Evolutionary conservation across 2,113 vertebrate species (phyloP).

Genomic region (Austrofundulus limnaeus): DNA sequence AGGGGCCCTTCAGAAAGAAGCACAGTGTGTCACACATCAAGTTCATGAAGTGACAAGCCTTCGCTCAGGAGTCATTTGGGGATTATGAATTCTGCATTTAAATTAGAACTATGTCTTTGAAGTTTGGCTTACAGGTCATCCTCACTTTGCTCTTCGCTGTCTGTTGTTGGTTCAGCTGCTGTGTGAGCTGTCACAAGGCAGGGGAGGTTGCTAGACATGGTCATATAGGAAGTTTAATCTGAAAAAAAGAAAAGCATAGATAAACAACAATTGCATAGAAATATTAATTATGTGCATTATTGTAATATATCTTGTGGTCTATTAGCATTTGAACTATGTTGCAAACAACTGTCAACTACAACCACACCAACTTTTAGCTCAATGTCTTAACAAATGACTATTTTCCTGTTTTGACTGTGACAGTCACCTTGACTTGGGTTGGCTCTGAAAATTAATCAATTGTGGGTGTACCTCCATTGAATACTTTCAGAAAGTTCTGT

Average conservation of each 20-base stretch:
- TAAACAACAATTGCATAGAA: no score
- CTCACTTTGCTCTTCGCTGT: conserved; percentile 42
- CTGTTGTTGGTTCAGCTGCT: conserved; percentile 17
- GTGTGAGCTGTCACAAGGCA: conserved; percentile 19
- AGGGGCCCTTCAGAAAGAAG: conserved; percentile 72
- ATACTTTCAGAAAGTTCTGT: no score
- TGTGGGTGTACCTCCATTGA: no score
- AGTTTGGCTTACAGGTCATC: conserved; percentile 46
- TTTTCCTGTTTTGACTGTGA: no score
- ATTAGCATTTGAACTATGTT: no score
- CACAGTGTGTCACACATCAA: conserved; percentile 2
- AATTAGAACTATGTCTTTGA: neutral
- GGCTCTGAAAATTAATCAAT: no score
- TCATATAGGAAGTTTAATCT: conserved; percentile 47
- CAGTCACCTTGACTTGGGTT: no score
- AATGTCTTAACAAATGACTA: no score
- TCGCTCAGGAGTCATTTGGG: neutral
- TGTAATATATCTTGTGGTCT: no score
- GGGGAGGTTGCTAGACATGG: conserved; percentile 3
- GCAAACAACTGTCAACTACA: no score
- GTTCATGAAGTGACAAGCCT: conserved; percentile 5
- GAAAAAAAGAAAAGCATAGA: neutral
- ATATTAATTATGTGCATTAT: no score
- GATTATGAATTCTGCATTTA: neutral
- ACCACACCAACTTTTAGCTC: no score